Base-by-base conservation (phyloP, 2,888 invertebrate species). In the Eristalis intricaria region DNA sequence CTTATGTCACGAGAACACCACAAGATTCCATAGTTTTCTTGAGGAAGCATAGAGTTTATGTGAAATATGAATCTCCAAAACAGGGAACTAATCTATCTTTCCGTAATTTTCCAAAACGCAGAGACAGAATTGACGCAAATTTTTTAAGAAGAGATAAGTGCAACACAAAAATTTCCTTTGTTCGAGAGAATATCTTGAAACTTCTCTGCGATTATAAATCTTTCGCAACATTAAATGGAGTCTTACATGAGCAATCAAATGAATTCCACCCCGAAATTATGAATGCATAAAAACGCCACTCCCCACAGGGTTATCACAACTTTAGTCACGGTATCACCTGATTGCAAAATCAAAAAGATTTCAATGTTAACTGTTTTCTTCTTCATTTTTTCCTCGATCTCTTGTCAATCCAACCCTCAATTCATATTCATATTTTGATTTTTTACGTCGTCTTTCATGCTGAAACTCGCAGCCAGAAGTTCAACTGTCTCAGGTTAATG, bases 401-500 rank as follows among this genome's bases (percentile, higher is more conserved):
- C 11, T 2, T 50, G n/a, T 7, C 19, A 19, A 50, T 1, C 19
- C 19, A 19, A n/a, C 8, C n/a, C 50, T 50, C 50, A 19, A 50
- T 50, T 19, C 50, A 26, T 26, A 26, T 26, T 26, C 26, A 19
- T 8, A 50, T 50, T 19, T 50, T 19, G 19, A 50, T 43, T 43
- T n/a, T 43, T n/a, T 43, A n/a, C 1, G 4, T 3, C 43, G 13
- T 15, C 43, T 43, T 15, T 15, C 43, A n/a, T 5, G 4, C 13
- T 40, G 5, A 1, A 0, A 0, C 4, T 19, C 19, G 8, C 10
- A 8, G 19, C 19, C 8, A 8, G 50, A 8, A 8, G 8, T 29
- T 68, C 4, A 29, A 50, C 50, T 15, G 58, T 19, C 35, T n/a
- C 60, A 40, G 60, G 60, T 71, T 60, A 71, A 71, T n/a, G n/a